Percentiles rank a stretch among this genome's conserved stretches.
Evolutionary conservation across 1,140 invertebrate genomes (phyloP).

Genomic region (Drosophila bifasciata): DNA sequence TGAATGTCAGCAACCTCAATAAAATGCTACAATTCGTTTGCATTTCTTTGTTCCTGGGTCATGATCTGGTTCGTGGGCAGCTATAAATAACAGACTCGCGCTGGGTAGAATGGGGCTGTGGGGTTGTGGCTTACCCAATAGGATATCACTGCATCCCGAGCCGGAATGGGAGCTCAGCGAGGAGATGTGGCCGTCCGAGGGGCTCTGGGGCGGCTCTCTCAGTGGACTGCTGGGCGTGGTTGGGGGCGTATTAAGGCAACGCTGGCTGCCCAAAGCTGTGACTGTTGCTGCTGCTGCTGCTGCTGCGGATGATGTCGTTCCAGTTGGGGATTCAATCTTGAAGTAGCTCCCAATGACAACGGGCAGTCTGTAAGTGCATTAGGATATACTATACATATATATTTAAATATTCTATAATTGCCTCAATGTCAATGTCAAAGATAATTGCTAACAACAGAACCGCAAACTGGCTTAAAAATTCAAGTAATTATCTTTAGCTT

Average conservation of each 20-base stretch:
- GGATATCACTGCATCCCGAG: slow-evolving; percentile 73
- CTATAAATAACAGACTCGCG: slow-evolving; percentile 62
- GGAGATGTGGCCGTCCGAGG: slow-evolving; percentile 75
- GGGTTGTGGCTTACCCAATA: slow-evolving; percentile 68
- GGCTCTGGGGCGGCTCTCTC: slow-evolving; percentile 74
- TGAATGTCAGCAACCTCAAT: slow-evolving; percentile 82
- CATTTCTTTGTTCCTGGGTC: slow-evolving; percentile 66
- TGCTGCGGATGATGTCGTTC: slow-evolving; percentile 23
- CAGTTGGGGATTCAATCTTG: slow-evolving; percentile 51
- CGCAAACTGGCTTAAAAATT: slow-evolving; percentile 38
- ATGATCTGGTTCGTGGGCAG: slow-evolving; percentile 72
- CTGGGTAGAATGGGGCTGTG: neutral
- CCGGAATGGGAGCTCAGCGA: slow-evolving; percentile 78
- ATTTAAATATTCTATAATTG: slow-evolving; percentile 1
- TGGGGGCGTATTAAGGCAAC: slow-evolving; percentile 77
- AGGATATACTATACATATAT: slow-evolving; percentile 9
- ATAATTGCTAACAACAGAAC: slow-evolving; percentile 32
- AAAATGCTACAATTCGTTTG: slow-evolving; percentile 71
- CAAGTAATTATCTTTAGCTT: slow-evolving; percentile 53
- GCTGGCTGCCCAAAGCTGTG: slow-evolving; percentile 53
- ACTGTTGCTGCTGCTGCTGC: slow-evolving; percentile 30
- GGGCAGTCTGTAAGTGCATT: slow-evolving; percentile 39
- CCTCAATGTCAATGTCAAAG: slow-evolving; percentile 67
- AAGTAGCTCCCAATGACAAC: slow-evolving; percentile 48
- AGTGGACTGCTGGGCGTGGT: slow-evolving; percentile 77